Base-by-base conservation (phyloP, 2,888 invertebrate genomes). In the Iselma pallidipennis region DNA sequence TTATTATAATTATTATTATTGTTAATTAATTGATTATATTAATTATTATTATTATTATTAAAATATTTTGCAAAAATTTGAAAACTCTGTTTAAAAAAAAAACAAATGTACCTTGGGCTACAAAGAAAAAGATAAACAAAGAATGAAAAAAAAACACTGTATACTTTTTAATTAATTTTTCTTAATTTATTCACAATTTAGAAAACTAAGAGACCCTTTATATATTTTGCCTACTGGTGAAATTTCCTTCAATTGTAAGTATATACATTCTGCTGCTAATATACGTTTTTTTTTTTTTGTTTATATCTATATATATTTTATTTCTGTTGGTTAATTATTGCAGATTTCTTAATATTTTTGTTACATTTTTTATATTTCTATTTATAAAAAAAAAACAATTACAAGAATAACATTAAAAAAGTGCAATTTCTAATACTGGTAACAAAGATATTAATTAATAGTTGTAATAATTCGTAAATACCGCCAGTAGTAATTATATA, bases 401-500 rank as follows among this genome's bases (percentile, higher is more conserved):
- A 7, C 12, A n/a, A 19, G 4, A 55, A 21, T 16, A 23, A 23
- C 2, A 2, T 12, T 16, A 31, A 14, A 21, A 64, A 74, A 74
- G 72, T 75, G 73, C 74, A 75, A 74, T 73, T 74, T 73, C 68
- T 67, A 2, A 10, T 66, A 64, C 60, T 63, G 65, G 62, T 74
- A 72, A 74, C 74, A 74, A 75, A 76, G 74, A 74, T 76, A 74
- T 76, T 74, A 71, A 67, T 72, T 73, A 72, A 71, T 67, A 68
- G 70, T 55, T 52, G 55, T 54, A 56, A 69, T 71, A 71, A 73
- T 68, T 75, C 74, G 74, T 74, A 74, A 71, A 68, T 67, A 65
- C 73, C 76, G 73, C 76, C 76, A 76, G 76, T 76, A 76, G 76
- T 74, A 75, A 76, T 75, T 76, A 75, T 73, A 76, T 76, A 74